Evolutionary conservation across 2,888 invertebrate genomes (phyloP), one percentile per base, ranked within the genome.

Genomic region (Thyatira batis): DNA sequence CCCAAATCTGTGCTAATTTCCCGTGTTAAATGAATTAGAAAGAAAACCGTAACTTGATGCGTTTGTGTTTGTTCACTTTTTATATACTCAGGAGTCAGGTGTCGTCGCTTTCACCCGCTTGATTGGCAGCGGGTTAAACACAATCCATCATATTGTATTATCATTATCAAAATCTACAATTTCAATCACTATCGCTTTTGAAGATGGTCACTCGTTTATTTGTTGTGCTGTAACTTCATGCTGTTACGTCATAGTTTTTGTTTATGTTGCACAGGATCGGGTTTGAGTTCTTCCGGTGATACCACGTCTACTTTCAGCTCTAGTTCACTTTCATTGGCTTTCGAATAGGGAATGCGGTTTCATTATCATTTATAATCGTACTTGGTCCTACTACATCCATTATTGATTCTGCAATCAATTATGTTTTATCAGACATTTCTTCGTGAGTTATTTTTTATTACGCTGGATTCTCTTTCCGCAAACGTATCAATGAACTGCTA

Each of bases 261-360:
- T 39, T 39, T 39, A 39, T 39, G 39, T 39, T 39, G 39, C 17
- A 39, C 39, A 39, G 39, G 39, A 39, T 39, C 39, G n/a, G 39
- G 39, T 39, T 39, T 33, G 33, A 33, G 33, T 13, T 62, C 58
- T 61, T 51, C 53, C 54, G 53, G 55, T 45, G 46, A 51, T 56
- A 58, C 61, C 65, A 51, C 51, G 54, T 66, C 71, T 58, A 63
- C 69, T 74, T 75, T 74, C 73, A 63, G 55, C 59, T 61, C 69
- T 17, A 48, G 27, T 48, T 76, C 68, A 66, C 78, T 83, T 79
- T 80, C 80, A 65, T 75, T 70, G 67, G 70, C 81, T 82, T 83
- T 83, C 83, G 69, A 80, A 76, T 59, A 60, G 62, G 65, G 73
- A 76, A 73, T 80, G 76, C 63, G 55, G 73, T 69, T 69, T 65